Base-by-base conservation (phyloP, 2,113 vertebrate genomes). In the Rhea pennata region DNA sequence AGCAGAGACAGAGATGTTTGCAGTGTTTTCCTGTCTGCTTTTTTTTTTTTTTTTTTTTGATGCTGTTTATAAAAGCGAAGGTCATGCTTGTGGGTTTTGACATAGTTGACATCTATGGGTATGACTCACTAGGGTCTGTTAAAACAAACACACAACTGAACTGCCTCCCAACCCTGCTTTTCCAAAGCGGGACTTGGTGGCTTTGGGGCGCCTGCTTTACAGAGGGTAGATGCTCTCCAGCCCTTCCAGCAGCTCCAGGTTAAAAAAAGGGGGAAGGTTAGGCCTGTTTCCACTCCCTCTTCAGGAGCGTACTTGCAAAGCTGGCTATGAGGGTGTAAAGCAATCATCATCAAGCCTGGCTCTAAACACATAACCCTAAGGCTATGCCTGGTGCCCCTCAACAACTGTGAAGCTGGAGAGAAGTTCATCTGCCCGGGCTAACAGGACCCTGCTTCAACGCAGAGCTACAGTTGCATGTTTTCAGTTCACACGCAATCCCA, bases 381-480 rank as follows among this genome's bases (percentile, higher is more conserved):
- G 56, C 44, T 29, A 13, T 17, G 29, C 10, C 20, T 50, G 22
- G 24, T 15, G 10, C 22, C 7, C 26, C 75, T 7, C 3, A 61
- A 36, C 59, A 29, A 72, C n/a, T 73, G n/a, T 22, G 36, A 33
- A 31, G 66, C 64, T 17, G 79, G 16, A 14, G 16, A 19, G 51
- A n/a, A 87, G 48, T 54, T 39, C n/a, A 12, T 56, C 2, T 4
- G 6, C 44, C 10, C 4, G 7, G 21, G 16, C 70, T 10, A 4
- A 5, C 0, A 0, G 42, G 22, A 15, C 48, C 29, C 14, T 44
- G 1, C 8, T n/a, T 53, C 31, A 21, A 54, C 0, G 1, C 1
- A 7, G 7, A 65, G 22, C 12, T n/a, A 39, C 23, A 51, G 26
- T 36, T 77, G 36, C 26, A 33, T 1, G 24, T 26, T 36, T 51